Evolutionary conservation across 2,113 vertebrate species (phyloP).

Genomic region (Hypocryptadius cinnamomeus): DNA sequence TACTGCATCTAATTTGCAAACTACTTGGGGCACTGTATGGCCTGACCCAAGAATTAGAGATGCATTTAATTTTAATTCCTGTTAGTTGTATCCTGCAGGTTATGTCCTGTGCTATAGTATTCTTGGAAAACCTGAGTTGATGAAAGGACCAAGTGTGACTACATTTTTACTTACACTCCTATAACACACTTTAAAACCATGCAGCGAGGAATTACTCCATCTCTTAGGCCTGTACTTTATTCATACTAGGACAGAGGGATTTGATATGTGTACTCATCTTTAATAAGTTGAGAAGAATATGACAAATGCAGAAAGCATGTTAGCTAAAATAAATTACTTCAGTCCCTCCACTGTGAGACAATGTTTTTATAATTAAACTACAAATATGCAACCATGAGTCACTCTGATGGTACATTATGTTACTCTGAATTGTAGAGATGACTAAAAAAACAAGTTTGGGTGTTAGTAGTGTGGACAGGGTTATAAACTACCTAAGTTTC

Average conservation of each 20-base stretch:
- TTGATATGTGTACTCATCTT: constrained; percentile 7
- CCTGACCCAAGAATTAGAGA: neutral
- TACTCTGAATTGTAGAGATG: constrained; percentile 21
- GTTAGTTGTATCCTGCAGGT: neutral
- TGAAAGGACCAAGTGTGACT: neutral
- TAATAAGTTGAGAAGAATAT: constrained; percentile 4
- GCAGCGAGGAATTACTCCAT: neutral
- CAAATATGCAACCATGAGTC: constrained; percentile 45
- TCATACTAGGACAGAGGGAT: neutral
- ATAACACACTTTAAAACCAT: neutral
- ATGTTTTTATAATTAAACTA: constrained; percentile 62
- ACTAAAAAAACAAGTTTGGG: constrained; percentile 3
- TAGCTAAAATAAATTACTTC: constrained; percentile 56
- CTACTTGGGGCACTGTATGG: neutral
- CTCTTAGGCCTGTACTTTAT: neutral
- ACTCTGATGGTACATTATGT: constrained; percentile 18
- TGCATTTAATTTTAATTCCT: constrained; percentile 11
- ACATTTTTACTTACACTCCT: neutral
- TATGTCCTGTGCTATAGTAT: neutral
- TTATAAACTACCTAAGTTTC: constrained; percentile 13
- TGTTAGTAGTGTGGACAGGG: neutral
- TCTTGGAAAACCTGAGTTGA: neutral
- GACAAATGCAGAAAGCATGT: constrained; percentile 42
- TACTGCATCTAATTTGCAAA: neutral
- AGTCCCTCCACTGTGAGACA: constrained; percentile 36